Conservation (phyloP, 2,113 vertebrate species). For the Psammodynastes pulverulentus region DNA sequence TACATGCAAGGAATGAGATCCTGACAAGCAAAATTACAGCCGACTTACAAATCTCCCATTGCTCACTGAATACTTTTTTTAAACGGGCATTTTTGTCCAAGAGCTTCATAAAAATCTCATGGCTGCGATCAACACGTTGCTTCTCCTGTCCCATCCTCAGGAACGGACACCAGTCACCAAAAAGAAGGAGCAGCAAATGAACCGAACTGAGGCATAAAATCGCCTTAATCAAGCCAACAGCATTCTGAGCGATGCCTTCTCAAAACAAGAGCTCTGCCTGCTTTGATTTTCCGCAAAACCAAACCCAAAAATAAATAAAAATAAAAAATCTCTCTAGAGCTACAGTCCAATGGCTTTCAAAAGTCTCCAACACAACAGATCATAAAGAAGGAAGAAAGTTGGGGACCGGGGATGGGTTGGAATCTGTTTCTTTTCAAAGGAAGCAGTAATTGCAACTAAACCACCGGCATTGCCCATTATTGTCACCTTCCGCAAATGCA, state of each 20-base stretch:
- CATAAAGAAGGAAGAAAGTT: not conserved
- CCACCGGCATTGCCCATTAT: not conserved
- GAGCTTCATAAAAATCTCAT: not conserved
- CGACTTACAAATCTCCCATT: constrained; percentile 30
- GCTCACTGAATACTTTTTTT: not conserved
- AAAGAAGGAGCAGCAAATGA: not conserved
- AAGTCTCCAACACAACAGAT: not conserved
- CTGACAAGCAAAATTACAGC: not conserved
- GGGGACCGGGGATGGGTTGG: too few relatives aligned
- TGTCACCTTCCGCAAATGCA: not conserved
- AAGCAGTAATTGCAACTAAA: not conserved
- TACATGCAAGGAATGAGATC: not conserved
- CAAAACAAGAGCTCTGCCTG: not conserved
- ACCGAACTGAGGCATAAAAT: constrained; percentile 24
- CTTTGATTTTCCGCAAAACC: constrained; percentile 50
- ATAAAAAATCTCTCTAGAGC: constrained; percentile 52
- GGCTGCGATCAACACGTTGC: constrained; percentile 1
- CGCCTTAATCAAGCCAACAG: constrained; percentile 16
- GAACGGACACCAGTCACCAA: not conserved
- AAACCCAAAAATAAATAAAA: constrained; percentile 57
- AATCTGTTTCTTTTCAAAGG: constrained; percentile 11
- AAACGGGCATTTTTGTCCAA: not conserved
- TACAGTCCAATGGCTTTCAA: constrained; percentile 49
- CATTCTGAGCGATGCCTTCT: constrained; percentile 11
- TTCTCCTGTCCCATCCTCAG: not conserved